These are phyloP conservation scores for Arvicanthis niloticus DNA, from an alignment of 2,113 vertebrate genomes.

Conservation along the genomic window DNA sequence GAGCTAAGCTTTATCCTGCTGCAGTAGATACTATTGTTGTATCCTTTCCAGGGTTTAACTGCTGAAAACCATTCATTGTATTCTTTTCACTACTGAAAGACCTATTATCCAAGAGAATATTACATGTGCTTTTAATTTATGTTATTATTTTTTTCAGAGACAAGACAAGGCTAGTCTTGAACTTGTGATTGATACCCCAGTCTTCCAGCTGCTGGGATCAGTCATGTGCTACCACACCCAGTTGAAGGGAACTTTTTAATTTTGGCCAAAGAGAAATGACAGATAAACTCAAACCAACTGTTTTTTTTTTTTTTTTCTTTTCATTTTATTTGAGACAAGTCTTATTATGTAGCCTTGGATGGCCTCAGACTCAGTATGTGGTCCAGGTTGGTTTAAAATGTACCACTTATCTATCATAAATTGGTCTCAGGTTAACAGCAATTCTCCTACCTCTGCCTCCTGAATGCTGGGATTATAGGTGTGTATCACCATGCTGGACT, in stretches of 20 bases:
- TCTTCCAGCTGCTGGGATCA: background rate
- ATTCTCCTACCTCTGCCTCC: background rate
- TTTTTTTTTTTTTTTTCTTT: background rate
- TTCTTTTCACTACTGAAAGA: conserved; percentile 49
- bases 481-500: background rate
- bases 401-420: background rate
- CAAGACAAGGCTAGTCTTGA: background rate
- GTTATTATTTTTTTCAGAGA: background rate
- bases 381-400: background rate
- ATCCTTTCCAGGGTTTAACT: conserved; percentile 89
- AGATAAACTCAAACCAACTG: background rate
- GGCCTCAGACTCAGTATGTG: background rate
- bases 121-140: conserved; percentile 51
- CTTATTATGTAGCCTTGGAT: background rate
- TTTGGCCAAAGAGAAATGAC: background rate
- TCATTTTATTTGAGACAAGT: background rate
- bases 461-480: background rate
- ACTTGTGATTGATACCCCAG: background rate
- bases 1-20: conserved; percentile 96
- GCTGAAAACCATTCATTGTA: conserved; percentile 33
- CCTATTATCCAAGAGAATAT: conserved; percentile 30
- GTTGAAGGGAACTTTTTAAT: background rate
- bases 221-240: background rate
- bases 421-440: background rate
- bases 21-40: conserved; percentile 95